Base-by-base conservation (phyloP, 1,140 invertebrate genomes). In the Temnothorax nylanderi region DNA sequence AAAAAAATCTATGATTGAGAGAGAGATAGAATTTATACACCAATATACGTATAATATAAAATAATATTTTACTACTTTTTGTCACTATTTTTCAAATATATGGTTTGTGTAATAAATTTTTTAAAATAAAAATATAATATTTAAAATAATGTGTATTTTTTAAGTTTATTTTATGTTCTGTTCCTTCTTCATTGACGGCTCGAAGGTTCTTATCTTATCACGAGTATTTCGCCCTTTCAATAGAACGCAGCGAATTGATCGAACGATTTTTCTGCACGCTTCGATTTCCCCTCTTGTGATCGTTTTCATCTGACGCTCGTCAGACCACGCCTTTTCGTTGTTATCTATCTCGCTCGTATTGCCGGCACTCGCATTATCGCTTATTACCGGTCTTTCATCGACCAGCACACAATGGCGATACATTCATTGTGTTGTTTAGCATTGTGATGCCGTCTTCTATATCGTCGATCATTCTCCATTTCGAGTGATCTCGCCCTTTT, bases 361-460 rank as follows among this genome's bases (percentile, higher is more conserved):
- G 54, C 62, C 41, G n/a, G 41, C 13, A 44, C 13, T 84, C 54
- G 41, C 37, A 84, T 84, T 74, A 84, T 84, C 80, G 80, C 69
- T 74, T 62, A 84, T 84, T 84, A 84, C 69, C 44, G 80, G 80
- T 84, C 80, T 84, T 84, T 75, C 69, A 84, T 84, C 80, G 80
- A 34, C 18, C 80, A 32, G 69, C 44, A 26, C 54, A 84, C 41
- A 84, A 84, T 75, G 13, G 69, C 69, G 54, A 84, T 75, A 75
- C 44, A 75, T 84, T 84, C 80, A 84, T 74, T 75, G 80, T 82
- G 26, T 82, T 82, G 69, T 60, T 84, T 84, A 74, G 69, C 54
- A 75, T 84, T 84, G 80, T 84, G 41, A 75, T 62, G 41, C 32
- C 41, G 32, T 75, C 65, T 82, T 58, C 51, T 74, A n/a, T 49